Conservation (phyloP, 2,888 invertebrate species). For the Mantis religiosa region DNA sequence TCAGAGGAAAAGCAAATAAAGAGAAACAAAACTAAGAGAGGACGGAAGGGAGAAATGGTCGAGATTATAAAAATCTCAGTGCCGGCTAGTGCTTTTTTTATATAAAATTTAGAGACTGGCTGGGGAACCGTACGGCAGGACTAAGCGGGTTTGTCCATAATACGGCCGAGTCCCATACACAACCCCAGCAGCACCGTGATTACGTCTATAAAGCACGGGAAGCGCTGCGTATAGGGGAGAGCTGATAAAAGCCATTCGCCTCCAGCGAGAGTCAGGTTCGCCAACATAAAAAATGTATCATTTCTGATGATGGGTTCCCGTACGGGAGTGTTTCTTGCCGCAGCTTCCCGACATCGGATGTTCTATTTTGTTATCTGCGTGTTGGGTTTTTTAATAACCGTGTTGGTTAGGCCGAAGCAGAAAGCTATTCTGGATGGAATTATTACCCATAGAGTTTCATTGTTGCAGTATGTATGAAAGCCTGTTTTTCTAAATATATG, state of each 20-base stretch:
- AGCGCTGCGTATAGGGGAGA: neutral
- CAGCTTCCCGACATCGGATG: neutral
- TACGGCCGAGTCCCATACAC: neutral
- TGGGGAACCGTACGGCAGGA: neutral
- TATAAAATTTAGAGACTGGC: neutral
- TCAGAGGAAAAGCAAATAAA: neutral
- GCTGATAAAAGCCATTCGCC: neutral
- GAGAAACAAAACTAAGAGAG: neutral
- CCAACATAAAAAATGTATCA: neutral
- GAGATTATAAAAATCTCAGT: neutral
- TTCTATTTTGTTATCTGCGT: neutral
- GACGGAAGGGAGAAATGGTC: neutral
- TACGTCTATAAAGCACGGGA: slow-evolving; percentile 3
- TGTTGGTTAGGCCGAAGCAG: no score
- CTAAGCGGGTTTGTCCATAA: neutral
- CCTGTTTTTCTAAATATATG: neutral
- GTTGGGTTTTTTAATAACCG: neutral
- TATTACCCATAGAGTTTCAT: neutral
- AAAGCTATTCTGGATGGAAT: neutral
- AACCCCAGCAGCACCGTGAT: neutral
- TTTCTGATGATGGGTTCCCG: neutral
- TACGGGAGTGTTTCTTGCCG: neutral
- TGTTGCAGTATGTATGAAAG: neutral
- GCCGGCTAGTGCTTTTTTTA: neutral
- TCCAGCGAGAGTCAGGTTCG: neutral